Evolutionary conservation across 2,113 vertebrate genomes (phyloP), one percentile per base, ranked within the genome.

Genomic region (Sisor rabdophorus): DNA sequence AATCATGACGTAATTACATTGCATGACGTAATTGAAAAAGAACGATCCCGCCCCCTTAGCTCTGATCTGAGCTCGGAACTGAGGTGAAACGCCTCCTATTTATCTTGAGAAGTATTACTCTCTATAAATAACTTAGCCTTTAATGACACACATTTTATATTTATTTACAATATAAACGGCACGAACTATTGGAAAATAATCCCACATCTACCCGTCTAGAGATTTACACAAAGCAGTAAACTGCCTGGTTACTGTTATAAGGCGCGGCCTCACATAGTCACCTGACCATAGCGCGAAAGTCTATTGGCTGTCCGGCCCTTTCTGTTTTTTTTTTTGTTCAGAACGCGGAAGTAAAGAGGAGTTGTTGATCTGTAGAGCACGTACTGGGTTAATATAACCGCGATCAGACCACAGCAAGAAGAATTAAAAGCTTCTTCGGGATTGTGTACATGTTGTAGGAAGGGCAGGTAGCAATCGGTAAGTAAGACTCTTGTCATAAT

Each of bases 271-370:
- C 82, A 88, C 3, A 2, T 5, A 0, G 22, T 83, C 90, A 91
- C 85, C 54, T 91, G 90, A n/a, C 56, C 52, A 2, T 24, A 76
- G 1, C 2, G 15, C 26, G 44, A 1, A 22, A 67, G 16, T 2
- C 52, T 0, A 89, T 90, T 91, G 88, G 91, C 68, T 59, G 26
- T 0, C 4, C n/a, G 48, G 1, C 56, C 17, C 69, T 4, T 52
- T 84, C 87, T 90, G 88, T 90, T 90, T 55, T 86, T 81, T 71
- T 90, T 90, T 55, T 86, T 81, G 73, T 86, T 79, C 28, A 60
- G 80, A 85, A 9, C 64, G 69, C 77, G 90, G 91, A 92, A 91
- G 84, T 36, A 52, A 12, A 9, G 7, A 4, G 22, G 30, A 48
- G 60, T 6, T 2, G 82, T 83, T 70, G 59, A 44, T 40, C 11